phyloP scores from a whole-genome alignment of 2,888 invertebrate genomes.

The Folsomia candida region DNA sequence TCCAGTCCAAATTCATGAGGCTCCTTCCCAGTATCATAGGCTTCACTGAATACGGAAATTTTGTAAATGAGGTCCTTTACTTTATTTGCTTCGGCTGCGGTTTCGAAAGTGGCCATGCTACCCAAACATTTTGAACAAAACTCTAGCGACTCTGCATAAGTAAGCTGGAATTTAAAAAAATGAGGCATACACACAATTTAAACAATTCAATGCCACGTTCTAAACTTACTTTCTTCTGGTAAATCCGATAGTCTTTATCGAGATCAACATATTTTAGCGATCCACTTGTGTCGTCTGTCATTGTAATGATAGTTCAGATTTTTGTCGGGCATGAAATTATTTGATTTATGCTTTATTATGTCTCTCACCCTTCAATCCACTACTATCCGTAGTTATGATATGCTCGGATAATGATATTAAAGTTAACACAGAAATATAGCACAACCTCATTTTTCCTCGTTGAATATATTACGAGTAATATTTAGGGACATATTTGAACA shows the following conservation, averaged over 20 bases:
- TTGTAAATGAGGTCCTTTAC: not conserved
- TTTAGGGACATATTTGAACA: too few species aligned
- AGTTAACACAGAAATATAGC: too few species aligned
- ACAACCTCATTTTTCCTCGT: too few species aligned
- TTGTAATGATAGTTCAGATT: not conserved
- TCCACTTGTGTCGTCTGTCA: not conserved
- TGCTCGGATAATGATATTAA: too few species aligned
- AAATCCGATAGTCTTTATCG: not conserved
- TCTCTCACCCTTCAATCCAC: not conserved
- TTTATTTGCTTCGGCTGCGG: not conserved
- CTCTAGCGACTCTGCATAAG: not conserved
- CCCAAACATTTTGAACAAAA: slow-evolving; percentile 2
- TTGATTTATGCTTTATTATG: too few species aligned
- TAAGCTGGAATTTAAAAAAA: too few species aligned
- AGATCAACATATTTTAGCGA: not conserved
- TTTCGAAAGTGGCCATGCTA: not conserved
- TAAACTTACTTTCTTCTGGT: not conserved
- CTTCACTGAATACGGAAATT: not conserved
- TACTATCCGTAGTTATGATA: too few species aligned
- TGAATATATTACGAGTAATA: too few species aligned
- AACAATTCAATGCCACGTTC: not conserved
- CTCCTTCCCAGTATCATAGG: not conserved
- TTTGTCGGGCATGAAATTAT: not conserved
- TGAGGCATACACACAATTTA: not conserved
- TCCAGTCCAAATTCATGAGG: not conserved